A percentile compares a stretch with the other conserved stretches of the same genome.
phyloP scores from a whole-genome alignment of 1,140 invertebrate genomes.

The Protaetia brevitarsis region DNA sequence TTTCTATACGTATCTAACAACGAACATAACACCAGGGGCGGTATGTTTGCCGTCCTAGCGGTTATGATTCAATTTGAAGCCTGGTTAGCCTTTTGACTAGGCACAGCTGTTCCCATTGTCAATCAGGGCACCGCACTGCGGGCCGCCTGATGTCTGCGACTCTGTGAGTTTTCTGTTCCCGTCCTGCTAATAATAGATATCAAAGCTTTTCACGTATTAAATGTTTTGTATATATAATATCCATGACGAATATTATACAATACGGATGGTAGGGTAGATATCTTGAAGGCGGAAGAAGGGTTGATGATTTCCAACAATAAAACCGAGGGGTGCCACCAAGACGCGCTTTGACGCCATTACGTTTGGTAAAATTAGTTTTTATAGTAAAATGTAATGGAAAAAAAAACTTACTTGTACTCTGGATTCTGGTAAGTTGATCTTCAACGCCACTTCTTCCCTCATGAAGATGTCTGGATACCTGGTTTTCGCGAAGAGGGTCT shows the following conservation, averaged over 20 bases:
- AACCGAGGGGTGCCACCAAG: too few relatives aligned
- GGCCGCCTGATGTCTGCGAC: too few relatives aligned
- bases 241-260: background rate
- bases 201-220: background rate
- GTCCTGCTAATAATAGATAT: background rate
- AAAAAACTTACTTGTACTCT: slow-evolving; percentile 84
- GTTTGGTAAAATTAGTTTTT: background rate
- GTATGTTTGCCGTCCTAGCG: slow-evolving; percentile 44
- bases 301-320: too few relatives aligned
- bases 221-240: background rate
- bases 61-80: slow-evolving; percentile 49
- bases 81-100: slow-evolving; percentile 46
- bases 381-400: background rate
- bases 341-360: too few relatives aligned
- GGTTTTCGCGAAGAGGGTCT: slow-evolving; percentile 92
- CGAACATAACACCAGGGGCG: slow-evolving; percentile 42
- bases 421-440: too few relatives aligned
- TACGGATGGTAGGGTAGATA: too few relatives aligned
- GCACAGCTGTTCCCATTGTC: background rate
- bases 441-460: too few relatives aligned
- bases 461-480: slow-evolving; percentile 98
- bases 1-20: too few relatives aligned
- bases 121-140: too few relatives aligned
- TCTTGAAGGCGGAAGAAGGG: too few relatives aligned
- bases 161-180: background rate